Evolutionary conservation across 2,888 invertebrate genomes (phyloP), one percentile per base, ranked within the genome.

Genomic region (Patella ulyssiponensis): DNA sequence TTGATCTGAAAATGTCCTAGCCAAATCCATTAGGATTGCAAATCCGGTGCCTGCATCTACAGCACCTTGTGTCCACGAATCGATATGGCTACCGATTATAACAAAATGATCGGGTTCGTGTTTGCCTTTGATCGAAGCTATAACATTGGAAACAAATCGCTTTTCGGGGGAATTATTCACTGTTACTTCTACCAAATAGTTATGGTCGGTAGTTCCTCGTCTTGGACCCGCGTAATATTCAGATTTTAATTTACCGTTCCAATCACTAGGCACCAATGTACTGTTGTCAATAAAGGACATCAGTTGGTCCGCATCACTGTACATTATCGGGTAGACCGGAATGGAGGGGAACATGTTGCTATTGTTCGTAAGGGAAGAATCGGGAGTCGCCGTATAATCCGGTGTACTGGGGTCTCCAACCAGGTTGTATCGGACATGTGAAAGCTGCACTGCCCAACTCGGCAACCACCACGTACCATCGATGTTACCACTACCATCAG

Each of bases 351-450:
- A 83, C 20, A 81, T 82, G 44, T 82, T 82, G 4, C 79, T 58
- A 23, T 82, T 77, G 1, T 84, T 80, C 7, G 86, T 76, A 17
- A 86, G 81, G 77, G 87, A 88, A 1, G 90, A 86, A 54, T 88
- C 87, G 52, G 87, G 84, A 64, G 88, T 80, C n/a, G 88, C 86
- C 14, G 87, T 85, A 72, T 92, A 93, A 27, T 91, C 89, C 0
- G 93, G 93, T 33, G 93, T 93, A 2, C 92, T 84, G 14, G 93
- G 92, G 83, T 93, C 93, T 1, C 93, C 93, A 44, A 90, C 86
- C 20, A 85, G 80, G 27, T 86, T 83, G 73, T 88, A 90, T 77
- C 92, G 84, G 17, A 89, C 88, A 78, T 88, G 87, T 1, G 86
- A 79, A 20, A 86, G 79, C 74, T 86, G 87, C 12, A 88, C 85